A percentile compares a stretch with the other conserved stretches of the same genome.
These are phyloP conservation scores for Trinorchestia longiramus DNA, from an alignment of 1,140 invertebrate genomes.

Conservation along the genomic window DNA sequence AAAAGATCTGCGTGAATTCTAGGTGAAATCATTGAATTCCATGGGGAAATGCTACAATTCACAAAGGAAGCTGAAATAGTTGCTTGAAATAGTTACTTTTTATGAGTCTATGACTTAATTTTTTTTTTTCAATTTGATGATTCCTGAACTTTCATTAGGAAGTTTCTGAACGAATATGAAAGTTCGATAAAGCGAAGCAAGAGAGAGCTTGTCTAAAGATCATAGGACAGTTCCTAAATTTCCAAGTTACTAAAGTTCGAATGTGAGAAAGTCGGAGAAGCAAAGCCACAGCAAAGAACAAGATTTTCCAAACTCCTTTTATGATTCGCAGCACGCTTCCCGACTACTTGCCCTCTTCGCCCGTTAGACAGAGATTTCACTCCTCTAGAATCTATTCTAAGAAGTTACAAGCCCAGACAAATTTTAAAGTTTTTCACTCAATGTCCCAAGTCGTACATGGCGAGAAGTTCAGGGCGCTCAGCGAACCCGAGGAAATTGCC, in stretches of 20 bases:
- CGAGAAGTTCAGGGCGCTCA: background rate
- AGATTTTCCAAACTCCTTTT: background rate
- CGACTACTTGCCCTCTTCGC: background rate
- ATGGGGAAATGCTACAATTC: no score
- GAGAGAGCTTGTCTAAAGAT: background rate
- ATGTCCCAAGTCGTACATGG: background rate
- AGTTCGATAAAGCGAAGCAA: background rate
- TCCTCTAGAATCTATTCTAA: background rate
- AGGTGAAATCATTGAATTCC: no score
- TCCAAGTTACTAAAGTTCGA: background rate
- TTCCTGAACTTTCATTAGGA: background rate
- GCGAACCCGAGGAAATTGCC: background rate
- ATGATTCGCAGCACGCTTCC: background rate
- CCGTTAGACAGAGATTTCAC: background rate
- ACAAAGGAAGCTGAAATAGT: no score
- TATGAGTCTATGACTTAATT: background rate
- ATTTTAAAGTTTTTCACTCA: background rate
- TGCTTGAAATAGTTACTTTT: no score
- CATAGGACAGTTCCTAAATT: background rate
- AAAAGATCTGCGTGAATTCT: no score
- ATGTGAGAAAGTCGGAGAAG: background rate
- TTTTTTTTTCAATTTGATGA: background rate
- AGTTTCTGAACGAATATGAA: background rate
- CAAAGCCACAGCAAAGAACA: background rate
- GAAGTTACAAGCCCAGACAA: background rate